phyloP scores from a whole-genome alignment of 30 jellyfish, hydroid and myxozoan species.

The Haliclystus octoradiatus region DNA sequence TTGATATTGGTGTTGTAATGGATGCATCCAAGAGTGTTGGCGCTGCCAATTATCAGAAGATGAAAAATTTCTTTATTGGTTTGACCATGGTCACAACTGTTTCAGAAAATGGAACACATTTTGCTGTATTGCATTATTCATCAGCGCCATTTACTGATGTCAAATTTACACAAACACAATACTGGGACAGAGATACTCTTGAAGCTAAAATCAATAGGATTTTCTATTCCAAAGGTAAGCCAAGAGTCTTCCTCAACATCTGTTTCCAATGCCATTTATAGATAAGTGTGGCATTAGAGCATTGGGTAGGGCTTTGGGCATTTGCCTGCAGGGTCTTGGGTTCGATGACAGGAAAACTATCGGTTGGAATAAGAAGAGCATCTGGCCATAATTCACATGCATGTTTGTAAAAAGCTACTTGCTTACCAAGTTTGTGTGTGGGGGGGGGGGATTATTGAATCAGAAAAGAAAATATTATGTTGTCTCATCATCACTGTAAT shows the following conservation, averaged over 20 bases:
- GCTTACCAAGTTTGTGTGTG: no score
- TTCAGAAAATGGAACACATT: constrained; percentile 54
- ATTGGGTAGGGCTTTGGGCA: no score
- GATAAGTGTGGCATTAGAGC: no score
- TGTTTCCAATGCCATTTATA: no score
- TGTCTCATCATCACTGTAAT: no score
- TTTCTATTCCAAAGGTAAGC: constrained; percentile 10
- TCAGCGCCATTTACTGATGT: constrained; percentile 46
- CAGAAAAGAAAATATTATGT: no score
- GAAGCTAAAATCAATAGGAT: constrained; percentile 1
- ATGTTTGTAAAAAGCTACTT: no score
- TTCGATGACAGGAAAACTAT: no score
- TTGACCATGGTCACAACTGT: constrained; percentile 34
- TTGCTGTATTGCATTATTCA: constrained; percentile 71
- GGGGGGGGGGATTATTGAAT: no score
- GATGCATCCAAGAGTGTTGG: constrained; percentile 89
- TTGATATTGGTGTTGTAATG: constrained; percentile 68
- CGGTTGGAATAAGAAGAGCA: no score
- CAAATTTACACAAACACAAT: constrained; percentile 21
- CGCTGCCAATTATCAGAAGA: constrained; percentile 32
- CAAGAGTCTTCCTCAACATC: neutral
- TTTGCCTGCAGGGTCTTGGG: no score
- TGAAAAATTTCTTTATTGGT: constrained; percentile 35
- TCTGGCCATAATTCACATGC: no score
- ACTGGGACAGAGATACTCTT: constrained; percentile 26